Percentiles rank a stretch among this genome's conserved stretches.
phyloP scores from a whole-genome alignment of 2,797 vertebrate species.

The Mormyrus proboscirostris region DNA sequence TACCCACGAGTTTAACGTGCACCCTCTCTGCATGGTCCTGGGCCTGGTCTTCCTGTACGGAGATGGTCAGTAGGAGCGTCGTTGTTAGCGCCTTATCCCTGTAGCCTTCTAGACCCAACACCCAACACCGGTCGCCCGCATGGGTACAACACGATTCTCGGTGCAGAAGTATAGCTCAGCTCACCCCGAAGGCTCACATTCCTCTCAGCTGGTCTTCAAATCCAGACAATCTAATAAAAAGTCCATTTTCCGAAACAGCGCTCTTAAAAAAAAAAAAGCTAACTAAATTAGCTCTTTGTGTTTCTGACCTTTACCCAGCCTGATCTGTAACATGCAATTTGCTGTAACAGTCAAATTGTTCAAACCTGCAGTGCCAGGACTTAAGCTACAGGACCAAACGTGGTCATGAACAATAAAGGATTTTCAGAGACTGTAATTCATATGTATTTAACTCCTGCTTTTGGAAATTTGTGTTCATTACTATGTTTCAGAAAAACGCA shows the following conservation, averaged over 20 bases:
- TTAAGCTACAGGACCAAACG: background rate
- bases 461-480: background rate
- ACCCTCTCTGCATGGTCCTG: conserved; percentile 78
- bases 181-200: background rate
- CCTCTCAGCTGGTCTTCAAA: background rate
- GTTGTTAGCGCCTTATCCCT: background rate
- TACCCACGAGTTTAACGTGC: conserved; percentile 65
- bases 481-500: background rate
- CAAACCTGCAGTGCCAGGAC: background rate
- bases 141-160: background rate
- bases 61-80: conserved; percentile 58
- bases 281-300: background rate
- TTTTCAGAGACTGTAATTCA: background rate
- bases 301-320: background rate
- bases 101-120: background rate
- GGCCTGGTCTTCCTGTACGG: conserved; percentile 76
- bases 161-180: background rate
- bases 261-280: background rate
- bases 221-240: background rate
- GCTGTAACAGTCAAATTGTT: background rate
- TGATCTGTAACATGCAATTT: background rate
- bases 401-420: background rate
- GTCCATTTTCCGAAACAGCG: background rate
- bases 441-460: background rate
- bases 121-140: background rate